Percentiles rank a stretch among this genome's conserved stretches.
Evolutionary conservation across 2,113 vertebrate genomes (phyloP).

Genomic region (Poeciliopsis occidentalis): DNA sequence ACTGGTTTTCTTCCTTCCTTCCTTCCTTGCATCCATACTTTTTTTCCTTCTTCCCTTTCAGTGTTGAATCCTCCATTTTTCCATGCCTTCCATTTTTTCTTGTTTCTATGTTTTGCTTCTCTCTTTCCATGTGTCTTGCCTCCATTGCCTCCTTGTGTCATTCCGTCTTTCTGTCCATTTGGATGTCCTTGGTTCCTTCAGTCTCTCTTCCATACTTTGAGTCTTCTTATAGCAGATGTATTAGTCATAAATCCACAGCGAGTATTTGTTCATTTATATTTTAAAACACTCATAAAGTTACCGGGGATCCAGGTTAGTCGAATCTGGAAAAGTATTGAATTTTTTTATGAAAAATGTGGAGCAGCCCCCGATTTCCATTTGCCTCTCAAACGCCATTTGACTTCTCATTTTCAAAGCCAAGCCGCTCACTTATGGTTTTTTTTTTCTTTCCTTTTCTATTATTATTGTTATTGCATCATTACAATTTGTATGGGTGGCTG

Average conservation of each 20-base stretch:
- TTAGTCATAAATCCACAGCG: background rate
- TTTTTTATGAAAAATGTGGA: background rate
- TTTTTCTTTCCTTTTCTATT: background rate
- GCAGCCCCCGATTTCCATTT: constrained; percentile 7
- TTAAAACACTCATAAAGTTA: background rate
- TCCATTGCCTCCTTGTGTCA: too few relatives aligned
- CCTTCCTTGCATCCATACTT: background rate
- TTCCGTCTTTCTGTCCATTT: background rate
- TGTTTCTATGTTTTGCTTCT: too few relatives aligned
- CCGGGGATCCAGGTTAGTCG: too few relatives aligned
- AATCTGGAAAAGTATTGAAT: background rate
- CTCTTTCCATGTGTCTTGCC: too few relatives aligned
- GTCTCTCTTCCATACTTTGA: background rate
- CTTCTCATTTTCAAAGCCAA: constrained; percentile 55
- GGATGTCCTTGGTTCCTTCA: background rate
- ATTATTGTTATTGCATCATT: constrained; percentile 46
- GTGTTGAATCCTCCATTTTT: background rate
- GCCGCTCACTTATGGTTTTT: constrained; percentile 23
- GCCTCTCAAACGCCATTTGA: constrained; percentile 54
- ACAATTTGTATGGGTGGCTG: constrained; percentile 30
- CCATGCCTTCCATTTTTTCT: too few relatives aligned
- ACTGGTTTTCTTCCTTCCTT: background rate
- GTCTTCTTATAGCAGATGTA: background rate
- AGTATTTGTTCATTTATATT: background rate
- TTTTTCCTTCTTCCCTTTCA: too few relatives aligned